Conservation (phyloP, 2,113 vertebrate genomes). For the Pheucticus melanocephalus region DNA sequence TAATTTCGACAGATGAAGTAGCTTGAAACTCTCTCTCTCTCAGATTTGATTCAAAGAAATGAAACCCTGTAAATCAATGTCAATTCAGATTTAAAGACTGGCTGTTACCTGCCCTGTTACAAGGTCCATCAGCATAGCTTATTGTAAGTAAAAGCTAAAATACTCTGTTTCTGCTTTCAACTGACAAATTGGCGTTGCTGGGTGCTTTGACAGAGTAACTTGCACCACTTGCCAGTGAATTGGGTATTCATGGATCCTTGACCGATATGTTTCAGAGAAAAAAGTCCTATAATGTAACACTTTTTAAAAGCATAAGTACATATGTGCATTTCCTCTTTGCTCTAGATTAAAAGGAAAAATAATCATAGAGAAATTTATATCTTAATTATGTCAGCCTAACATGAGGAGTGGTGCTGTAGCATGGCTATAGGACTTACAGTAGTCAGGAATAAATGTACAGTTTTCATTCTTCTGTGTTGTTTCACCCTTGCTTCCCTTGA, state of each 20-base stretch:
- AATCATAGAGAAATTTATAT: not conserved
- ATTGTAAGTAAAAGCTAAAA: constrained; percentile 57
- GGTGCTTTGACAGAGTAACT: not conserved
- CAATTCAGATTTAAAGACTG: constrained; percentile 54
- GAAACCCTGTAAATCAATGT: constrained; percentile 57
- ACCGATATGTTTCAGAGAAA: not conserved
- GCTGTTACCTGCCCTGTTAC: constrained; percentile 39
- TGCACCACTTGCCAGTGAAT: not conserved
- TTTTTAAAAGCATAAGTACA: not conserved
- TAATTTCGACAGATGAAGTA: constrained; percentile 17
- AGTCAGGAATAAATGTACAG: not conserved
- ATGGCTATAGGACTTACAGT: not conserved
- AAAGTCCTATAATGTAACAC: not conserved
- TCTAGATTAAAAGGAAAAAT: not conserved
- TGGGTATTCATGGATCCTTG: not conserved
- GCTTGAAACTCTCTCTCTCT: not conserved
- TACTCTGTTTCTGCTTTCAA: constrained; percentile 20
- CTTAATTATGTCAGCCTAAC: not conserved
- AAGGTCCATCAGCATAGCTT: constrained; percentile 40
- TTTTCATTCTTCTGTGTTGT: constrained; percentile 25
- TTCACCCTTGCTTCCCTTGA: not conserved
- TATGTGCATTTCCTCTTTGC: not conserved
- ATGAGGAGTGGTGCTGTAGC: not conserved
- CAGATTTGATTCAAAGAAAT: constrained; percentile 46
- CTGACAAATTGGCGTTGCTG: not conserved